These are phyloP conservation scores for honey bee (Apis mellifera) DNA, from an alignment of 1,140 invertebrate genomes.

Conservation along the genomic window Amel_HAv3.1 CM009935.2:6472501-6473000, in stretches of 20 bases:
- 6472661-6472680: constrained; percentile 30
- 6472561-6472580: constrained; percentile 72
- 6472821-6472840: neutral
- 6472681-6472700: neutral
- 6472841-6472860: neutral
- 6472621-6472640: constrained; percentile 74
- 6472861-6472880: too few species aligned
- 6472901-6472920: too few species aligned
- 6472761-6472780: constrained; percentile 45
- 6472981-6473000: too few species aligned
- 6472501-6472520: neutral
- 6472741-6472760: constrained; percentile 54
- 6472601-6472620: constrained; percentile 71
- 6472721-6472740: constrained; percentile 49
- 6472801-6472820: constrained; percentile 37
- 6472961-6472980: too few species aligned
- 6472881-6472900: too few species aligned
- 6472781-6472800: constrained; percentile 56
- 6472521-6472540: constrained; percentile 58
- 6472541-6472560: constrained; percentile 47
- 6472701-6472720: constrained; percentile 53
- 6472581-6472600: constrained; percentile 74
- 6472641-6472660: constrained; percentile 66
- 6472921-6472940: too few species aligned
- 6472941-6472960: too few species aligned